phyloP scores from a whole-genome alignment of 2,888 invertebrate genomes.

The Leuctra nigra region DNA sequence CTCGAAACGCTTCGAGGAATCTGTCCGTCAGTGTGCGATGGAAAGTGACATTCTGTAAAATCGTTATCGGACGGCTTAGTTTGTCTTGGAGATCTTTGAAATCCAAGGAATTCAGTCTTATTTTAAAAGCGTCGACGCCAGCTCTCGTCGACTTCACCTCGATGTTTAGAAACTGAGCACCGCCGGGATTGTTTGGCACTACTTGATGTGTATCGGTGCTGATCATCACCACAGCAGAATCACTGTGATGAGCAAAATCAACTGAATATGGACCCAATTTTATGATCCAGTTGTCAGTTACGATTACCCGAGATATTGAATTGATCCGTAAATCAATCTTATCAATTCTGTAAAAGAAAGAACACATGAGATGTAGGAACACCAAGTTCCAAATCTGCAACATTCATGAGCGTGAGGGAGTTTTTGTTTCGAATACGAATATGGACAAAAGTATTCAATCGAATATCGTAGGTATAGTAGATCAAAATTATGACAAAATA shows the following conservation, averaged over 20 bases:
- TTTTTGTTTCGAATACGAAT: too few relatives aligned
- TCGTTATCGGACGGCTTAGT: slow-evolving; percentile 57
- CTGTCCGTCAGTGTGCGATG: slow-evolving; percentile 73
- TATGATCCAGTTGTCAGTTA: slow-evolving; percentile 83
- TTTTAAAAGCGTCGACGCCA: slow-evolving; percentile 53
- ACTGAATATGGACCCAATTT: slow-evolving; percentile 71
- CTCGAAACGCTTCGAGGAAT: slow-evolving; percentile 76
- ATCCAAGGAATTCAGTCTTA: slow-evolving; percentile 68
- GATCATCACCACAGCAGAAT: slow-evolving; percentile 67
- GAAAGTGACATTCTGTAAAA: slow-evolving; percentile 63
- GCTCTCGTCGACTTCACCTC: slow-evolving; percentile 59
- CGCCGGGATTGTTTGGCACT: slow-evolving; percentile 44
- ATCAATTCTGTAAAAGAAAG: slow-evolving; percentile 56
- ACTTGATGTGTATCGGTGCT: slow-evolving; percentile 42
- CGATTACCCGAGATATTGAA: slow-evolving; percentile 60
- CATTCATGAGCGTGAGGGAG: background rate
- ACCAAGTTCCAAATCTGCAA: background rate
- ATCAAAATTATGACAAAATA: too few relatives aligned
- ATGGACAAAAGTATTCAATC: too few relatives aligned
- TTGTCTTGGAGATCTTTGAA: slow-evolving; percentile 71
- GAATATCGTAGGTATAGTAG: too few relatives aligned
- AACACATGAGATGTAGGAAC: slow-evolving; percentile 19
- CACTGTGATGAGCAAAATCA: slow-evolving; percentile 68
- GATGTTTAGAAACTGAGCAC: slow-evolving; percentile 77
- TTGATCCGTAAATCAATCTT: slow-evolving; percentile 64